Conservation (phyloP, 1,140 invertebrate genomes). For the Yoshiicerus persimilis region DNA sequence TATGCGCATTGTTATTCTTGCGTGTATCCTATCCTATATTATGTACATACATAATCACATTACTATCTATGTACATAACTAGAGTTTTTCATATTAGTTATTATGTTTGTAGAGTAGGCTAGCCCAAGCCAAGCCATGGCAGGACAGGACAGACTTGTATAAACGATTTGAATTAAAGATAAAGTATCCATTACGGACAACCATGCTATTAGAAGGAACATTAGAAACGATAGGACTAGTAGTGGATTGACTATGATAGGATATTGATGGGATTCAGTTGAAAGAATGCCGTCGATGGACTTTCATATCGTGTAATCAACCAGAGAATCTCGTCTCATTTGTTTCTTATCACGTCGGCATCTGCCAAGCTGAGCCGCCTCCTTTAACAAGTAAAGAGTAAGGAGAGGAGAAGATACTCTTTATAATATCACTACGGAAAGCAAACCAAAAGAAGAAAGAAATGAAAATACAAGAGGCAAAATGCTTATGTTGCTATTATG, state of each 20-base stretch:
- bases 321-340: slow-evolving; percentile 38
- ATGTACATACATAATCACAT: not conserved
- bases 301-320: slow-evolving; percentile 37
- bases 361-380: slow-evolving; percentile 19
- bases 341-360: slow-evolving; percentile 42
- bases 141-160: not conserved
- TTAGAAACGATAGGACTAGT: slow-evolving; percentile 17
- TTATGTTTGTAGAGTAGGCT: not conserved
- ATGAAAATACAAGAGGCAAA: not conserved
- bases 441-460: not conserved
- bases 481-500: slow-evolving; percentile 10
- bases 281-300: slow-evolving; percentile 33
- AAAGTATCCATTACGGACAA: slow-evolving; percentile 1
- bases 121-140: too few relatives aligned
- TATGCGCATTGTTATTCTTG: not conserved
- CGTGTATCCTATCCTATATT: not conserved
- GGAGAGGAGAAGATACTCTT: not conserved
- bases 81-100: not conserved
- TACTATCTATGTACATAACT: too few relatives aligned
- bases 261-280: slow-evolving; percentile 28
- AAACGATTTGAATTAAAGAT: slow-evolving; percentile 7
- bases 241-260: slow-evolving; percentile 9
- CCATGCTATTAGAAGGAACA: slow-evolving; percentile 1
- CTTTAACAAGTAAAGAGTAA: not conserved
- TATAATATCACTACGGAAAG: too few relatives aligned